Percentiles rank a stretch among this genome's conserved stretches.
Evolutionary conservation across 2,888 invertebrate genomes (phyloP).

Genomic region (Acrobasis suavella): DNA sequence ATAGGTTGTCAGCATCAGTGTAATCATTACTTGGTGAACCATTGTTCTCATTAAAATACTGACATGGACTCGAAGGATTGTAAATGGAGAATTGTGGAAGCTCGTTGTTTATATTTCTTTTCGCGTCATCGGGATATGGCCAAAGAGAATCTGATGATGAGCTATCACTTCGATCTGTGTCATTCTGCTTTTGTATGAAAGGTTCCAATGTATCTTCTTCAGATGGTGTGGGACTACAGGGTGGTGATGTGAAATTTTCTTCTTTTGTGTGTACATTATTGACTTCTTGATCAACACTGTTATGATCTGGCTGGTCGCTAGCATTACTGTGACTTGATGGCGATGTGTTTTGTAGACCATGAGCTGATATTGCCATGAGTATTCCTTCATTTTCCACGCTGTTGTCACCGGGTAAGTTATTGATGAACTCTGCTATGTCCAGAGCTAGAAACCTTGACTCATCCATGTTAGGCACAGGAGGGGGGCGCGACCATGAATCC

Average conservation of each 20-base stretch:
- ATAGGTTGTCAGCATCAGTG: slow-evolving; percentile 40
- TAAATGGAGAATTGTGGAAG: slow-evolving; percentile 46
- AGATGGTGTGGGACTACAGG: slow-evolving; percentile 47
- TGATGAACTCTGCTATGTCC: slow-evolving; percentile 78
- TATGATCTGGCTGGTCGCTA: slow-evolving; percentile 24
- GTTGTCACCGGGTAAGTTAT: slow-evolving; percentile 79
- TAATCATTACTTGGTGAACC: slow-evolving; percentile 44
- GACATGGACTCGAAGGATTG: slow-evolving; percentile 45
- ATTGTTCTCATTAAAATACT: slow-evolving; percentile 48
- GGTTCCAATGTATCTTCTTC: slow-evolving; percentile 46
- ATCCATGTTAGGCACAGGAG: slow-evolving; percentile 64
- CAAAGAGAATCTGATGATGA: slow-evolving; percentile 50
- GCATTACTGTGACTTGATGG: slow-evolving; percentile 44
- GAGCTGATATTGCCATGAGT: slow-evolving; percentile 88
- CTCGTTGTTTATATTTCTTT: slow-evolving; percentile 36
- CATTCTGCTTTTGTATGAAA: slow-evolving; percentile 36
- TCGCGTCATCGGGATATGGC: slow-evolving; percentile 46
- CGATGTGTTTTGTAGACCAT: slow-evolving; percentile 82
- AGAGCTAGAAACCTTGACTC: slow-evolving; percentile 61
- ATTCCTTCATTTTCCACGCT: slow-evolving; percentile 87
- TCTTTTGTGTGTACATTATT: slow-evolving; percentile 30
- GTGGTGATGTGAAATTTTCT: slow-evolving; percentile 42
- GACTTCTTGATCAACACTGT: slow-evolving; percentile 1
- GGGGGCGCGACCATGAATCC: slow-evolving; percentile 82
- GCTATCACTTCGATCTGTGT: slow-evolving; percentile 34